Base-by-base conservation (phyloP, 92 coral and sea anemone genomes). In the Siderastrea radians region DNA sequence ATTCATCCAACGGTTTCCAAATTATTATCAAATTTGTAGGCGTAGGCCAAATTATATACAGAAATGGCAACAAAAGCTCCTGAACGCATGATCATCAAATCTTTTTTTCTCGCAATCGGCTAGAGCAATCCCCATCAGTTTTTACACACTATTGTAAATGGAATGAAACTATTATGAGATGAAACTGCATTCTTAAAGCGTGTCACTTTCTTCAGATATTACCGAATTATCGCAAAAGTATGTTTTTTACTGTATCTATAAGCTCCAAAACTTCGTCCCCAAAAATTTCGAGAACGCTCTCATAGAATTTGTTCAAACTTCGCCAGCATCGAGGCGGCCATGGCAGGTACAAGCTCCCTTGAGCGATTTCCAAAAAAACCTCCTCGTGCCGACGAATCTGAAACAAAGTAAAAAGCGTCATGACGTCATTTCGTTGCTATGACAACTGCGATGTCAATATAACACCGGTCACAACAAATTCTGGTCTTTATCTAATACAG, bases 281-380 rank as follows among this genome's bases (percentile, higher is more conserved):
- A 7, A 74, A 74, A 48, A 52, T 51, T 52, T 51, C 62, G n/a
- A 74, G 52, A 52, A 54, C 72, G 72, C 78, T 16, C 16, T 72
- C 59, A 51, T 50, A 74, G 78, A 52, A 74, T 74, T 74, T 74
- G 57, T 50, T 74, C 78, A 50, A 74, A 51, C 62, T 74, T 51
- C 17, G 61, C 78, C 78, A 51, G 15, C 15, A 52, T 74, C n/a
- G 64, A 74, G 13, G 49, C 79, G 53, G 15, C 17, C 53, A 74
- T 19, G 64, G 63, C 62, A 74, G 79, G 63, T 51, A 74, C 63
- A 74, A n/a, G 16, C 79, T 74, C 79, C 63, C 79, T 52, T 53
- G 6, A 52, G 64, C 62, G 66, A 74, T 74, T 52, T 74, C 79
- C 4, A 1, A 53, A 74, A 74, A 74, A 74, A 55, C 14, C 63